Evolutionary conservation across 1,140 invertebrate species (phyloP).

Genomic region (Drosophila ogumai): DNA sequence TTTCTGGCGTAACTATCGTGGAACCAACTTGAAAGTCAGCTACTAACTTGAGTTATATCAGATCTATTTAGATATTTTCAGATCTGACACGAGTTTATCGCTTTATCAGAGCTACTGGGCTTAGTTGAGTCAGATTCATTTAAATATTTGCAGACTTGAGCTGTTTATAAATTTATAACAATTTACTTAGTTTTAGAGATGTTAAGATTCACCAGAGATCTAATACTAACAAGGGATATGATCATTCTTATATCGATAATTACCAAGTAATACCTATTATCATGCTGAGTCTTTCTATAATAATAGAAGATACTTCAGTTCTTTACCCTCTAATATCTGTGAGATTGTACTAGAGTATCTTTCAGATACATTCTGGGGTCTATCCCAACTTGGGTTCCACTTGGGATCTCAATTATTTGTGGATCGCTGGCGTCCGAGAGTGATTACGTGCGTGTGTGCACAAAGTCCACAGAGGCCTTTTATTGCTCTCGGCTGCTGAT

Average conservation of each 20-base stretch:
- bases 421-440: constrained; percentile 28
- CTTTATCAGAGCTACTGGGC: not conserved
- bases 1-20: not conserved
- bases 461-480: constrained; percentile 63
- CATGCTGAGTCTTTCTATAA: not conserved
- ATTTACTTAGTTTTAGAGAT: not conserved
- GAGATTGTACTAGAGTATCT: not conserved
- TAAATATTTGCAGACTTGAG: constrained; percentile 1
- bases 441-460: constrained; percentile 65
- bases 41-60: not conserved
- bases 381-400: constrained; percentile 19
- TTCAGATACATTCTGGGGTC: not conserved
- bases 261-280: not conserved
- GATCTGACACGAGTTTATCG: not conserved
- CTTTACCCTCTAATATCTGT: not conserved
- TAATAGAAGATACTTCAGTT: not conserved
- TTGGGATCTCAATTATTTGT: not conserved
- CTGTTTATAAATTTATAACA: not conserved
- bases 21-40: not conserved
- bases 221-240: not conserved
- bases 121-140: not conserved
- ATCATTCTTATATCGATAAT: not conserved
- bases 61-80: not conserved
- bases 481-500: constrained; percentile 49
- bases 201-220: not conserved